Evolutionary conservation across 2,888 invertebrate species (phyloP), one percentile per base, ranked within the genome.

Genomic region (Villa cingulata): DNA sequence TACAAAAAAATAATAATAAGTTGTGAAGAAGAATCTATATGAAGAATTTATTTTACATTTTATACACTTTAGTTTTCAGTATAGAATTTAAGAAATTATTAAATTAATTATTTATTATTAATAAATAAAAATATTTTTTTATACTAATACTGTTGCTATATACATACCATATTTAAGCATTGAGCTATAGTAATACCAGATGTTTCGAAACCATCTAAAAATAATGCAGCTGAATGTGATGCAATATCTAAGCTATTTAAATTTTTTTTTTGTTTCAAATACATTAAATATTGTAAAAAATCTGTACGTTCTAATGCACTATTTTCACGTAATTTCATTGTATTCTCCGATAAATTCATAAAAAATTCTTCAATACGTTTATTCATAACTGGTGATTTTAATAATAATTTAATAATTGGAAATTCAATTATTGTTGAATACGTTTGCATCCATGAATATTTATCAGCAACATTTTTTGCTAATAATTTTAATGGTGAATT

Each of bases 201-300:
- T 1, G 69, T 66, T 43, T 66, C 65, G n/a, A 62, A 63, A 2
- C 68, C 68, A 51, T 69, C 68, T 7, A 64, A 29, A 32, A 68
- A 54, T 49, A 68, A 67, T 14, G 68, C 65, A 56, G 66, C 60
- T 2, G 61, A 57, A 42, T 62, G 59, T 1, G 63, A 59, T 0
- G 59, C 58, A 37, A 62, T 52, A 29, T 59, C 61, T 5, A 52
- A 42, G 20, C 55, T 56, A 10, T 56, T 54, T 12, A 59, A 51
- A 32, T 51, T 57, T 53, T 57, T 59, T 45, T 54, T 55, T 12
- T 55, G 47, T 39, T 49, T 43, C 16, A 58, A 19, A 37, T 55
- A 46, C 5, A 58, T 29, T n/a, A 58, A 37, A 45, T 57, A 54
- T 14, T 54, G 51, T 9, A 59, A 41, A 40, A 56, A 57, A 49